These are phyloP conservation scores for Tachysurus fulvidraco DNA, from an alignment of 2,113 vertebrate species.

Conservation along the genomic window DNA sequence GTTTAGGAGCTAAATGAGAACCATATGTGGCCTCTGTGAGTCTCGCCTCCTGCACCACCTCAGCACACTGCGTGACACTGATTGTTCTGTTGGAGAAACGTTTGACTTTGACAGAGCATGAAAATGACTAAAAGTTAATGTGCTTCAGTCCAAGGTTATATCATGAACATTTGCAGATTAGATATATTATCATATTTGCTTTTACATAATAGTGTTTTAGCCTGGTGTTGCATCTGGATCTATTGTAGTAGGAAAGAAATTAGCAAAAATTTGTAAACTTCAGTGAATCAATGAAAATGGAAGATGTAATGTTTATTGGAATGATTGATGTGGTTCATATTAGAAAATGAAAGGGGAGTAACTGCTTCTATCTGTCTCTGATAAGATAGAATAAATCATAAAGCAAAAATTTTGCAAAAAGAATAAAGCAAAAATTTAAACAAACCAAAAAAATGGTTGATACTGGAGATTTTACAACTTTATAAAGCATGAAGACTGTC, in stretches of 20 bases:
- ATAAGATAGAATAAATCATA: not conserved
- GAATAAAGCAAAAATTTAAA: not conserved
- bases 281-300: not conserved
- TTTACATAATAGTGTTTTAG: not conserved
- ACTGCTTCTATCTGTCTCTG: not conserved
- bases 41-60: not conserved
- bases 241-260: not conserved
- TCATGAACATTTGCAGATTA: not conserved
- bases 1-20: conserved; percentile 54
- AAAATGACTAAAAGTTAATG: not conserved
- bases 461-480: not conserved
- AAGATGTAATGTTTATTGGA: not conserved
- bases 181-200: not conserved
- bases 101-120: not conserved
- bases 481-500: not conserved
- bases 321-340: not conserved
- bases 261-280: not conserved
- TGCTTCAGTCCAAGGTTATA: not conserved
- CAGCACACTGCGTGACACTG: not conserved
- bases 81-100: not conserved
- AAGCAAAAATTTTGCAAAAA: not conserved
- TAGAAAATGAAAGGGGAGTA: not conserved
- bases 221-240: not conserved
- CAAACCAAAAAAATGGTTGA: not conserved
- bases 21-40: conserved; percentile 49